These are phyloP conservation scores for Hanleya hanleyi DNA, from an alignment of 2,888 invertebrate species.

Conservation along the genomic window DNA sequence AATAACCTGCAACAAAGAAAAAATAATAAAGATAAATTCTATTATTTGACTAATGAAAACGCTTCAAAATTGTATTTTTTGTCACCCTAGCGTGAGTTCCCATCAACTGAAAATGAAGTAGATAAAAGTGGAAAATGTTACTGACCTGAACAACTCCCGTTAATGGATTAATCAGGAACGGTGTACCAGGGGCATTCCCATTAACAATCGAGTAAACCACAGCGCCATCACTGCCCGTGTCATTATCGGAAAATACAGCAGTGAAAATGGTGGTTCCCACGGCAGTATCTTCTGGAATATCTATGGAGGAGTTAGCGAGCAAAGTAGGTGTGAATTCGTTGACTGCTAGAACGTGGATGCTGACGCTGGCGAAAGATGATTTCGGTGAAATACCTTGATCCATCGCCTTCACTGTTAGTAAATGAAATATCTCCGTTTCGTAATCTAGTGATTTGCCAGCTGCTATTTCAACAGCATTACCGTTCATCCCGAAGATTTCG, in stretches of 20 bases:
- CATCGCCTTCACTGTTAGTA: constrained; percentile 39
- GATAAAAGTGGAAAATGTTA: too few species aligned
- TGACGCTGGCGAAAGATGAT: constrained; percentile 26
- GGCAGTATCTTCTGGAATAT: constrained; percentile 17
- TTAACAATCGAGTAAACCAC: neutral
- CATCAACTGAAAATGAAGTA: too few species aligned
- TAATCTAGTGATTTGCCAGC: constrained; percentile 45
- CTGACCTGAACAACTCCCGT: neutral
- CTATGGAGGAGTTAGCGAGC: constrained; percentile 22
- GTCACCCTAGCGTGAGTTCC: too few species aligned
- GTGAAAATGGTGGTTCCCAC: constrained; percentile 1
- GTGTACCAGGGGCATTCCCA: constrained; percentile 24
- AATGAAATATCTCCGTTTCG: constrained; percentile 44
- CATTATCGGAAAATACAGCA: constrained; percentile 40
- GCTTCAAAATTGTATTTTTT: too few species aligned
- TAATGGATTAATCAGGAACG: neutral
- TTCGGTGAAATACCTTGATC: constrained; percentile 44
- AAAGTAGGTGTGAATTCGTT: constrained; percentile 48
- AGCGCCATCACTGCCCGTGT: constrained; percentile 33
- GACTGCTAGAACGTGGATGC: constrained; percentile 38
- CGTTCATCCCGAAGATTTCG: constrained; percentile 41
- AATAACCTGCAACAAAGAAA: neutral
- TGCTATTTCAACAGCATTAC: constrained; percentile 41
- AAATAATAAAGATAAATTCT: too few species aligned
- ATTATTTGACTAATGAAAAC: too few species aligned